Evolutionary conservation across 1,140 invertebrate genomes (phyloP), one percentile per base, ranked within the genome.

Genomic region (Papilio polyxenes): DNA sequence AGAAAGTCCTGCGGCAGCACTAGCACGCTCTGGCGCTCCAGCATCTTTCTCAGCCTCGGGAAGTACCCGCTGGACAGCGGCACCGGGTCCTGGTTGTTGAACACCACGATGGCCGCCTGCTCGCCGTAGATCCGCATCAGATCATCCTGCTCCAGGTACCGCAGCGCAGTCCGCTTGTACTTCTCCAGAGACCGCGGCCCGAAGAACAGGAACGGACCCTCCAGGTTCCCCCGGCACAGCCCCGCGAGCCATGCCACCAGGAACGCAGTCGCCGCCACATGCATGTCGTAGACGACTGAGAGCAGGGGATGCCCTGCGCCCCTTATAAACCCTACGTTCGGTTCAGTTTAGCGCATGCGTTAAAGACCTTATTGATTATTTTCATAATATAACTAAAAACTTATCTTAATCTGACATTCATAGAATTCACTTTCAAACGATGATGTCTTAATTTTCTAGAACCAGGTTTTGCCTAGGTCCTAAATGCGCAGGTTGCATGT

Each of bases 121-220:
- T 92, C 91, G 11, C 88, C 89, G 81, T 95, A 95, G 37, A 95
- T 92, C 80, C 89, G 90, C 89, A 94, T 92, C 83, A 95, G 82
- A 48, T 94, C 92, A 88, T 95, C 93, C 83, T 95, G 92, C 7
- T 93, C 92, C 9, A 95, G 82, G 37, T 93, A 90, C 62, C 93
- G 92, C 20, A 96, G 85, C 1, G 95, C 95, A 48, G 95, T 93
- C 59, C 94, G 84, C 56, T 92, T 91, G 77, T 95, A 93, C 37
- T 89, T 88, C 31, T 92, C 87, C 0, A 96, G 86, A 11, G 92
- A 92, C 49, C 94, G 92, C 11, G 94, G 95, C 17, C 95, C 95
- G 91, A 95, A 96, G 82, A 96, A 94, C 5, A 96, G 81, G 85
- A 95, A 96, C 0, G 95, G 95, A 2, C 95, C 95, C 85, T 95